phyloP scores from a whole-genome alignment of 1,140 invertebrate genomes.

The Sitobion miscanthi region DNA sequence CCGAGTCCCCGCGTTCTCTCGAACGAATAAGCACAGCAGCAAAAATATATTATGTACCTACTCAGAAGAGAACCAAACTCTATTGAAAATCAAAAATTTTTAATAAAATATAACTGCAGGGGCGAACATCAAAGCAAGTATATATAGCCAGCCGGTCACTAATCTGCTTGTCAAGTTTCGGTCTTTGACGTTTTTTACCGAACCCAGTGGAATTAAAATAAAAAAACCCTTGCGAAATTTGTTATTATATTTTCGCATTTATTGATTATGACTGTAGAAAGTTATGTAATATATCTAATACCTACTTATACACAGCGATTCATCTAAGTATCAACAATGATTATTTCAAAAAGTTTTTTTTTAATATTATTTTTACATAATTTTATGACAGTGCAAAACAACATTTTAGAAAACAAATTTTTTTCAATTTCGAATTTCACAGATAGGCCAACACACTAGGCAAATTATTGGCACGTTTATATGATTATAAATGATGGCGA shows the following conservation, averaged over 20 bases:
- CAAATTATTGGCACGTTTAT: no score
- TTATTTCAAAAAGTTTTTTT: no score
- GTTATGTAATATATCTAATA: no score
- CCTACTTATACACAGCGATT: not conserved
- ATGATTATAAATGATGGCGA: no score
- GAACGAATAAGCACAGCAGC: not conserved
- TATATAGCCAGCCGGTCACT: not conserved
- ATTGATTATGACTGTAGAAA: not conserved
- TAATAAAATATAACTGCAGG: not conserved
- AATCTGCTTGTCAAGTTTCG: not conserved
- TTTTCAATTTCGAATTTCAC: no score
- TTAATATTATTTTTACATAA: no score
- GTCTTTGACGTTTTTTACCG: not conserved
- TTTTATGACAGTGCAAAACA: no score
- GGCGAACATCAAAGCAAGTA: not conserved
- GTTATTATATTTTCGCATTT: not conserved
- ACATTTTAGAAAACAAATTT: no score
- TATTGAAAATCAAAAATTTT: conserved; percentile 17
- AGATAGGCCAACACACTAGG: no score
- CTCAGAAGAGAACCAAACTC: not conserved
- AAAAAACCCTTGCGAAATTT: not conserved
- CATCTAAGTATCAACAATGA: not conserved
- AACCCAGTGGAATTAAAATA: not conserved
- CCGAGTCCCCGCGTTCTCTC: not conserved
- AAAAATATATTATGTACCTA: not conserved